These are phyloP conservation scores for Papilio aristodemus DNA, from an alignment of 1,140 invertebrate species.

Conservation along the genomic window DNA sequence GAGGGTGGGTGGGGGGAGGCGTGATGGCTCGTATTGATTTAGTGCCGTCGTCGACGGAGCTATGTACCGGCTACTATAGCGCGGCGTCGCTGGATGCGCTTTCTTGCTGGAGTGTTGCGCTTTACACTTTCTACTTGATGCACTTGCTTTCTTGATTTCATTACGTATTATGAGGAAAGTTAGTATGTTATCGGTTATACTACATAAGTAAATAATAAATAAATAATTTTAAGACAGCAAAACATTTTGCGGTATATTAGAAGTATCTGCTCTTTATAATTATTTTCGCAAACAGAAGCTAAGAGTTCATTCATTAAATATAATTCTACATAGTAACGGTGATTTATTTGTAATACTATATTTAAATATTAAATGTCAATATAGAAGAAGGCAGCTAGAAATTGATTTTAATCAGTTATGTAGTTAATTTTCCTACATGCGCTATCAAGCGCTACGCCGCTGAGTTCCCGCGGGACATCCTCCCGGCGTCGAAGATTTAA, in stretches of 20 bases:
- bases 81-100: conserved; percentile 76
- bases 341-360: neutral
- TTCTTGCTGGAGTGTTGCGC: conserved; percentile 55
- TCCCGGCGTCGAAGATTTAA: conserved; percentile 74
- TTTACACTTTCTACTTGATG: conserved; percentile 21
- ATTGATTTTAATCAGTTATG: conserved; percentile 26
- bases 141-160: conserved; percentile 13
- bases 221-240: no score
- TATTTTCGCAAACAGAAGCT: no score
- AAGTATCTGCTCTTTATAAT: no score
- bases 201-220: no score
- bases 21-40: conserved; percentile 82
- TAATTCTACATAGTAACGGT: no score
- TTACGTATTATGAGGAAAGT: neutral
- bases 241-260: no score
- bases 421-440: conserved; percentile 40
- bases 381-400: neutral
- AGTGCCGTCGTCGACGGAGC: conserved; percentile 79
- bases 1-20: conserved; percentile 51
- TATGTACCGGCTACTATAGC: conserved; percentile 75
- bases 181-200: neutral
- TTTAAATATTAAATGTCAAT: neutral
- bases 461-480: conserved; percentile 52
- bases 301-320: no score
- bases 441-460: conserved; percentile 66